Evolutionary conservation across 1,140 invertebrate species (phyloP), one percentile per base, ranked within the genome.

Genomic region (Apocrypta bakeri): DNA sequence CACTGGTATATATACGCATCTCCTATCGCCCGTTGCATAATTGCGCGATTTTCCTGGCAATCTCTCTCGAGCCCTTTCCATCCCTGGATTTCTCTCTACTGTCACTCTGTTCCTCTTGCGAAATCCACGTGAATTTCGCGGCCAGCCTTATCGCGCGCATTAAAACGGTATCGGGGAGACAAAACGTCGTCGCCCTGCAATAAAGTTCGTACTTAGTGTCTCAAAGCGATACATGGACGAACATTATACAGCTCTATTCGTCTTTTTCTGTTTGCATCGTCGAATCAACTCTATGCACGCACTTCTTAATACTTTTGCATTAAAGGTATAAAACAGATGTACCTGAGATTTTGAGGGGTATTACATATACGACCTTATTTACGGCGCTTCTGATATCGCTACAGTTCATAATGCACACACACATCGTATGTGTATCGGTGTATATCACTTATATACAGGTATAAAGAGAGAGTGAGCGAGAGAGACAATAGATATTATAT

Each of bases 41-140:
- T 88, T 88, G 86, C 82, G 85, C 84, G 87, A 89, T 90, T 89
- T 86, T 85, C 85, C 77, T 83, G 73, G 63, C 86, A 87, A 87
- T 88, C 86, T 86, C 63, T 83, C 79, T 83, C 81, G 25, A 75
- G 82, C 24, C 66, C 78, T 56, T 17, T 48, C 29, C 21, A 61
- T n/a, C 29, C 9, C 14, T 21, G 4, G 33, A 37, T 37, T 14
- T 63, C 17, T 63, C 21, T 68, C 64, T n/a, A n/a, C 27, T 27
- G 3, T 72, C 85, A 9, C 33, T 37, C 89, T 84, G 74, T 88
- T 88, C 85, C 76, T 69, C 61, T 61, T 17, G 68, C 73, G 73
- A 78, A 56, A 56, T 56, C 48, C 81, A 83, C 82, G 61, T 76
- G 68, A 64, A 86, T 84, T 86, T 86, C 78, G 79, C 73, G 56